phyloP scores from a whole-genome alignment of 2,113 vertebrate species.

The Echinops telfairi region DNA sequence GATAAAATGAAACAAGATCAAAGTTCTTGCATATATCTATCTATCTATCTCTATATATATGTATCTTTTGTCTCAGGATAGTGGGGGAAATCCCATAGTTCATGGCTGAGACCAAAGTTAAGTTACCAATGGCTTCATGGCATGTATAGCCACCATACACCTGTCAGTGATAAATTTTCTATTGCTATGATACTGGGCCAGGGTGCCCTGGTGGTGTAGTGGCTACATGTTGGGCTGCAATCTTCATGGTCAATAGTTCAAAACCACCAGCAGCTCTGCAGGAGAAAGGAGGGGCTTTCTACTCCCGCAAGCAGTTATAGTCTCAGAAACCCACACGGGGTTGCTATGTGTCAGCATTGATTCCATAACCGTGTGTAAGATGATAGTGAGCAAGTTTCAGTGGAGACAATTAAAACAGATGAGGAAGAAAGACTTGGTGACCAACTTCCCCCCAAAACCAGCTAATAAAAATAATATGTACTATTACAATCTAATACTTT shows the following conservation, averaged over 20 bases:
- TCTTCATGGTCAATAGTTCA: no score
- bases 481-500: neutral
- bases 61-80: neutral
- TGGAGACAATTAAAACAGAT: neutral
- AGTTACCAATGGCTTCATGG: neutral
- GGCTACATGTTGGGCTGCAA: no score
- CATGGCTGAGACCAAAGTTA: neutral
- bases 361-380: neutral
- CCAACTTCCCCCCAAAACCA: neutral
- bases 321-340: no score
- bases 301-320: no score
- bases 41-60: no score
- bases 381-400: neutral
- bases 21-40: neutral
- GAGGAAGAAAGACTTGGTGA: neutral
- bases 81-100: neutral
- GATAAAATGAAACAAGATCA: constrained; percentile 1
- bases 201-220: no score
- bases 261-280: no score
- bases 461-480: neutral
- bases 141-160: neutral
- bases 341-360: no score
- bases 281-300: no score
- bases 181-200: neutral
- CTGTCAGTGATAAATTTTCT: neutral